Conservation (phyloP, 2,797 vertebrate species). For the Spea hammondii region DNA sequence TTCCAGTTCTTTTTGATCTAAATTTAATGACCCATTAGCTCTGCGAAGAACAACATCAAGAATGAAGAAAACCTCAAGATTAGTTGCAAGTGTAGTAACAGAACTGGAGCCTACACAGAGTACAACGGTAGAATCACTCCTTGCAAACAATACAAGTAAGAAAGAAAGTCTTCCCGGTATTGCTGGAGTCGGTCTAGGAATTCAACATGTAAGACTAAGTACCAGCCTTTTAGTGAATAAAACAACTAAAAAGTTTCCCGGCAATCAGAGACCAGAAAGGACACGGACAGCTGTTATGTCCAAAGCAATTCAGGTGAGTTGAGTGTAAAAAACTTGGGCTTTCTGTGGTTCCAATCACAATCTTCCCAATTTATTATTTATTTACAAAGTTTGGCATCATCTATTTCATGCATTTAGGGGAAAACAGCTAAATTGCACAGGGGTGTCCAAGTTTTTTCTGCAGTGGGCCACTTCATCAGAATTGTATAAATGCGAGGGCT, state of each 20-base stretch:
- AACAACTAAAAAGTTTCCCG: constrained; percentile 11
- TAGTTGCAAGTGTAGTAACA: background rate
- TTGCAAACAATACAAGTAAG: background rate
- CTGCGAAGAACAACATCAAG: constrained; percentile 13
- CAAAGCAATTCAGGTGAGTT: constrained; percentile 41
- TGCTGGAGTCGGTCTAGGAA: constrained; percentile 25
- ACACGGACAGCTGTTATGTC: constrained; percentile 14
- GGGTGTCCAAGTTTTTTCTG: too few relatives aligned
- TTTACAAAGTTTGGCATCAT: too few relatives aligned
- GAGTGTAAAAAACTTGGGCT: too few relatives aligned
- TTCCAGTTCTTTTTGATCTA: background rate
- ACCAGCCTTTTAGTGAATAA: background rate
- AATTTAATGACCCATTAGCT: background rate
- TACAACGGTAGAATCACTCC: background rate
- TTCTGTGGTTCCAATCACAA: too few relatives aligned
- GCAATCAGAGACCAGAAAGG: background rate
- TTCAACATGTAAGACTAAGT: constrained; percentile 24
- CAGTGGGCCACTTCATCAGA: too few relatives aligned
- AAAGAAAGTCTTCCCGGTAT: constrained; percentile 13
- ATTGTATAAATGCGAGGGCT: too few relatives aligned
- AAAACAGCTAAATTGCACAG: too few relatives aligned
- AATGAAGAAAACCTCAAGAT: constrained; percentile 9
- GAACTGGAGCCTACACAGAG: background rate
- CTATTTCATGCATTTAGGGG: too few relatives aligned
- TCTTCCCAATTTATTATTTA: too few relatives aligned